phyloP scores from a whole-genome alignment of 2,888 invertebrate species.

The Gibbula magus region DNA sequence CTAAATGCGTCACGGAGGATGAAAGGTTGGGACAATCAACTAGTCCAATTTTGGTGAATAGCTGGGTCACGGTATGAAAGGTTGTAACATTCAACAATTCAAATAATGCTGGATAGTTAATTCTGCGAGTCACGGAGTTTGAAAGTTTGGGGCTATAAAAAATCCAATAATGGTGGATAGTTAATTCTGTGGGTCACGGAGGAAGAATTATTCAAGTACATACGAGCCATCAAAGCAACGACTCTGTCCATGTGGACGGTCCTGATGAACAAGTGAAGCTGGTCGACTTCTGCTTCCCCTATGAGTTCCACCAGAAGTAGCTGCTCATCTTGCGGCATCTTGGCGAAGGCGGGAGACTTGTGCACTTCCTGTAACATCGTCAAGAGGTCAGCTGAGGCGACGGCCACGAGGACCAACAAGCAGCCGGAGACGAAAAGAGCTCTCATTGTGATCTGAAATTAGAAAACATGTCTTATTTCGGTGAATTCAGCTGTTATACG shows the following conservation, averaged over 20 bases:
- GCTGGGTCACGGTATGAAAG: no score
- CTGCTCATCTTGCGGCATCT: neutral
- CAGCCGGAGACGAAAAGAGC: neutral
- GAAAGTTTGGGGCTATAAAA: no score
- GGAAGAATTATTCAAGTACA: neutral
- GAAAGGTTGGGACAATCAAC: no score
- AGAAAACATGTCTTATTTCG: no score
- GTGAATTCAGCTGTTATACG: no score
- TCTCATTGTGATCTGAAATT: neutral
- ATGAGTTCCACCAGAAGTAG: neutral
- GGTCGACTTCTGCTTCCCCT: neutral
- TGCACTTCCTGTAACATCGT: neutral
- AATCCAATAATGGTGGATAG: no score
- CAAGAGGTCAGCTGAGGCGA: slow-evolving; percentile 1
- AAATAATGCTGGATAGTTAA: no score
- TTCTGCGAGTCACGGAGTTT: no score
- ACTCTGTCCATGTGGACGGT: neutral
- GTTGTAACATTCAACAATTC: no score
- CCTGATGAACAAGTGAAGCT: neutral
- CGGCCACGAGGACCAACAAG: neutral
- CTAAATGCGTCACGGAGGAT: no score
- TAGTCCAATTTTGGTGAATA: no score
- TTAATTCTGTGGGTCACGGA: no score
- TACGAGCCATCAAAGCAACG: neutral
- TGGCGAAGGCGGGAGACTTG: neutral